Evolutionary conservation across 2,888 invertebrate species (phyloP).

Genomic region (Andrena haemorrhoa): DNA sequence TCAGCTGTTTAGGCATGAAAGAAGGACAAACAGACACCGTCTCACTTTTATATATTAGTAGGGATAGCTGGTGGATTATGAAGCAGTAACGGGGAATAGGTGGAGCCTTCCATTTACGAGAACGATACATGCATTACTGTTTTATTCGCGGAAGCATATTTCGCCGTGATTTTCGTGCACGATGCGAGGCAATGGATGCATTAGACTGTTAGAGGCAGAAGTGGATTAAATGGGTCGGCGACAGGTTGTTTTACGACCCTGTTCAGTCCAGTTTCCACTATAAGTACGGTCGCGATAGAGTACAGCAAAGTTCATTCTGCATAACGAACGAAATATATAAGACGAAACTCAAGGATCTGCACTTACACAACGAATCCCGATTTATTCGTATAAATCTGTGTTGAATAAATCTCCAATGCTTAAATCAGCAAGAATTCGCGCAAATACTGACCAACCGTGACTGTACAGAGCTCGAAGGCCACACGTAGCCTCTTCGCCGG

Average conservation of each 20-base stretch:
- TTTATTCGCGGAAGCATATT: background rate
- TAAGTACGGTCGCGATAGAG: slow-evolving; percentile 24
- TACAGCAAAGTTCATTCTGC: background rate
- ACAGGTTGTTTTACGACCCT: slow-evolving; percentile 44
- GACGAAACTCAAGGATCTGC: too few species aligned
- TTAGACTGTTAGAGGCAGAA: slow-evolving; percentile 13
- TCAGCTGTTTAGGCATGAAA: too few species aligned
- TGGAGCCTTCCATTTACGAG: slow-evolving; percentile 4
- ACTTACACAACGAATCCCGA: too few species aligned
- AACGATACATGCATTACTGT: background rate
- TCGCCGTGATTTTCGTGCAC: slow-evolving; percentile 3
- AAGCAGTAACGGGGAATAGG: slow-evolving; percentile 14
- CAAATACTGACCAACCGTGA: background rate
- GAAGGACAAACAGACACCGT: too few species aligned
- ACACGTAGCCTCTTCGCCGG: too few species aligned
- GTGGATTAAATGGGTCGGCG: slow-evolving; percentile 36
- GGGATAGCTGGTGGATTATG: background rate
- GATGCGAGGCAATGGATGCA: background rate
- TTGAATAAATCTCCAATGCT: background rate
- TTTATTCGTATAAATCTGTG: too few species aligned
- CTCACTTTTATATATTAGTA: too few species aligned
- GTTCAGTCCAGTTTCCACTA: slow-evolving; percentile 35
- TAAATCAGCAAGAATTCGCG: background rate
- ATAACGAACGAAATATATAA: background rate
- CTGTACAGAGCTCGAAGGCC: slow-evolving; percentile 11